Evolutionary conservation across 1,140 invertebrate genomes (phyloP).

Genomic region (Ceratina japonica): DNA sequence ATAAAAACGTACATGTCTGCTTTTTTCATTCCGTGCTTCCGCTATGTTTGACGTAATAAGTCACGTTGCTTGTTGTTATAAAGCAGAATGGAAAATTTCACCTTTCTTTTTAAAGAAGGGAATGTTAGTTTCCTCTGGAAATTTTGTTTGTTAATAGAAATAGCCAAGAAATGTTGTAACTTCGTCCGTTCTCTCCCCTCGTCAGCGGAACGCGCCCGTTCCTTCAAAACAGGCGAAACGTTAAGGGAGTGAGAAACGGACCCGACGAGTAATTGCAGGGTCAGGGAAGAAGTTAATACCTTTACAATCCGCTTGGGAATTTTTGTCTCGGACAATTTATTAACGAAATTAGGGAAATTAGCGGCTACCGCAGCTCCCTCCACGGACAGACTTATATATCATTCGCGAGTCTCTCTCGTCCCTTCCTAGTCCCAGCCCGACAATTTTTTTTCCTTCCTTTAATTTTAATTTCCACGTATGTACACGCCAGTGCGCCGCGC

Average conservation of each 20-base stretch:
- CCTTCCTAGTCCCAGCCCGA: background rate
- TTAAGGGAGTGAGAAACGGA: background rate
- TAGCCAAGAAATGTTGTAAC: too few species aligned
- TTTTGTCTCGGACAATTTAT: conserved; percentile 69
- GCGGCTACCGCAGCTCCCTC: conserved; percentile 51
- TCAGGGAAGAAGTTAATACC: conserved; percentile 67
- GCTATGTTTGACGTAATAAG: too few species aligned
- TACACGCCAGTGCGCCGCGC: background rate
- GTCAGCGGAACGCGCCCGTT: background rate
- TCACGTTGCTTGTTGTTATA: too few species aligned
- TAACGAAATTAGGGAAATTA: conserved; percentile 73
- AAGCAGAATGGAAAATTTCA: too few species aligned
- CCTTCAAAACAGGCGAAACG: background rate
- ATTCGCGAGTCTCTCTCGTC: background rate
- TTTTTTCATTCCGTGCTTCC: too few species aligned
- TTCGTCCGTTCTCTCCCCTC: too few species aligned
- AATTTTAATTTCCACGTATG: conserved; percentile 39
- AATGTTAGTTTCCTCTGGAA: too few species aligned
- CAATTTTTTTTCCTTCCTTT: conserved; percentile 5
- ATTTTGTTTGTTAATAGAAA: too few species aligned
- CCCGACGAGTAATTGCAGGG: conserved; percentile 41
- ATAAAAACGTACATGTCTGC: too few species aligned
- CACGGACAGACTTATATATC: conserved; percentile 57
- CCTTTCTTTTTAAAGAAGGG: too few species aligned
- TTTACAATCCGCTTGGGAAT: conserved; percentile 68